Base-by-base conservation (phyloP, 2,113 vertebrate species). In the Corythornis madagascariensis region DNA sequence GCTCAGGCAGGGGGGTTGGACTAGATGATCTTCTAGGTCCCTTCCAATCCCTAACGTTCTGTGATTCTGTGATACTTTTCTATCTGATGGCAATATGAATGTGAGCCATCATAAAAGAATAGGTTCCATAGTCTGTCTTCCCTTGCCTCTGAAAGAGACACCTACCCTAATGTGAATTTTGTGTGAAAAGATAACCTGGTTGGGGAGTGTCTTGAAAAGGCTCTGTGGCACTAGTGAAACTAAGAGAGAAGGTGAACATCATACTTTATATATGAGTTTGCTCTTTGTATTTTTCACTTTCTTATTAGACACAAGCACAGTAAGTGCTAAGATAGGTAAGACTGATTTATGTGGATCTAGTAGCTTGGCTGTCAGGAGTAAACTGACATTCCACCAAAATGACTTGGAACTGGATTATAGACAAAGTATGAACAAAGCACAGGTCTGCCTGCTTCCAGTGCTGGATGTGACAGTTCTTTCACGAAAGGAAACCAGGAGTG, bases 351-450 rank as follows among this genome's bases (percentile, higher is more conserved):
- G 57, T 65, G 92, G 61, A 40, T 81, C 38, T 70, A 14, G 12
- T 71, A 81, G 74, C 93, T 92, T 84, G 53, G 26, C 71, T 91
- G 6, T 4, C 86, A 85, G 59, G 45, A 95, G 35, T 64, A 82
- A 82, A 77, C 55, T 77, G 75, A 66, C 18, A 45, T 26, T 90
- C 40, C 42, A 83, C 56, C 67, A 88, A 83, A 88, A 74, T 72
- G 55, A 84, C 21, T 22, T 57, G 48, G 48, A 52, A 63, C 16
- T 71, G 53, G 53, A 77, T 59, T 73, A 16, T 31, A 72, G n/a
- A 57, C 71, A n/a, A 76, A 43, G 31, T 76, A 13, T 45, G 73
- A 75, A 69, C 38, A 74, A 73, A 86, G 35, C 9, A 3, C 42
- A 70, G 59, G 25, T 83, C 74, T 83, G 55, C 64, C 42, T 80